Evolutionary conservation across 1,140 invertebrate genomes (phyloP).

Genomic region (Uloborus diversus): DNA sequence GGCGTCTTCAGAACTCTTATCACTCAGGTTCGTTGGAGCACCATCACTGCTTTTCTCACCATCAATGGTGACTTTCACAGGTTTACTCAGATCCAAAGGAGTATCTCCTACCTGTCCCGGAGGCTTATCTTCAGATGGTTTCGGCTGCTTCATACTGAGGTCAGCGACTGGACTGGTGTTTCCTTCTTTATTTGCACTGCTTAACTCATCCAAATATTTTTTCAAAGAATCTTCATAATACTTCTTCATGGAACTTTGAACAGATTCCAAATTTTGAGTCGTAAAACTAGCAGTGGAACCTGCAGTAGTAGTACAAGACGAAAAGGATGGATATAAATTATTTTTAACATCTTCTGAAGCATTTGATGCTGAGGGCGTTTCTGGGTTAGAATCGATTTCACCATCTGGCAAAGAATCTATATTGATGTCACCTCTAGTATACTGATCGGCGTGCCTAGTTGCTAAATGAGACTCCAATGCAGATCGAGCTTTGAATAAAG

Average conservation of each 20-base stretch:
- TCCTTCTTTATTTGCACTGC: slow-evolving; percentile 10
- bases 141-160: slow-evolving; percentile 59
- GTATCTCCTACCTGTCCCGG: slow-evolving; percentile 70
- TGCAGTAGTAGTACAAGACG: slow-evolving; percentile 10
- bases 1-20: slow-evolving; percentile 54
- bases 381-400: slow-evolving; percentile 71
- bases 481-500: slow-evolving; percentile 93
- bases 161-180: slow-evolving; percentile 59
- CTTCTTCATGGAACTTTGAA: slow-evolving; percentile 74
- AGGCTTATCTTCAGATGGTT: slow-evolving; percentile 3
- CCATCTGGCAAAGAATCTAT: slow-evolving; percentile 89
- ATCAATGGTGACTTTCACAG: slow-evolving; percentile 43
- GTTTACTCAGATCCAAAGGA: slow-evolving; percentile 81
- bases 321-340: slow-evolving; percentile 16
- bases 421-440: slow-evolving; percentile 89
- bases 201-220: slow-evolving; percentile 82
- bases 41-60: slow-evolving; percentile 45
- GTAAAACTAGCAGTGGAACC: slow-evolving; percentile 18
- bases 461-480: slow-evolving; percentile 92
- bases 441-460: slow-evolving; percentile 92
- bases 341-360: slow-evolving; percentile 51
- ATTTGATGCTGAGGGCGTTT: slow-evolving; percentile 68
- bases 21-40: slow-evolving; percentile 59
- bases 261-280: slow-evolving; percentile 19
- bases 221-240: slow-evolving; percentile 94